These are phyloP conservation scores for Nomada hirtipes DNA, from an alignment of 2,888 invertebrate species.

Conservation along the genomic window DNA sequence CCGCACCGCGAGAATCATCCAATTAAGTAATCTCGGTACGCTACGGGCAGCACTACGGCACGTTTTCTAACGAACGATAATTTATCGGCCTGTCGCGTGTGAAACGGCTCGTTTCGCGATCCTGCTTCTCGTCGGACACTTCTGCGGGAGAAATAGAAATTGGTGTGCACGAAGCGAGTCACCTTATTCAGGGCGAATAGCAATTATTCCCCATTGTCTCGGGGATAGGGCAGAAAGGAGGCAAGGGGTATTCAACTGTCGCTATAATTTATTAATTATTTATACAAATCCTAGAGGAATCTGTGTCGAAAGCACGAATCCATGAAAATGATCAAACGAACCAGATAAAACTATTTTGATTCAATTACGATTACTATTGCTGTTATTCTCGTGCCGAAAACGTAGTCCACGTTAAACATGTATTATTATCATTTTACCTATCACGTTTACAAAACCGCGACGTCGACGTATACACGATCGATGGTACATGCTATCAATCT, in stretches of 20 bases:
- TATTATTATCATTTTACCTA: background rate
- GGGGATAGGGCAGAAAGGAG: background rate
- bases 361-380: too few species aligned
- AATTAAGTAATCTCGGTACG: constrained; percentile 41
- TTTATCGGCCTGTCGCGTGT: constrained; percentile 41
- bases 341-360: too few species aligned
- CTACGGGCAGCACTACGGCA: constrained; percentile 2
- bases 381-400: too few species aligned
- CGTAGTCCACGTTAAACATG: too few species aligned
- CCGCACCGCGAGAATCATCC: constrained; percentile 27
- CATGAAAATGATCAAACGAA: too few species aligned
- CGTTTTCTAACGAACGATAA: constrained; percentile 30
- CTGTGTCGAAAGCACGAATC: too few species aligned
- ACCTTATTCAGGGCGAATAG: constrained; percentile 15
- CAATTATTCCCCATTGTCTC: constrained; percentile 9
- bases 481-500: constrained; percentile 40
- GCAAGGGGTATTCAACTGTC: background rate
- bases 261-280: background rate
- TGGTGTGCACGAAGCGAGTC: constrained; percentile 17
- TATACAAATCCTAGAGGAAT: background rate
- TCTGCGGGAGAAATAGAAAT: constrained; percentile 22
- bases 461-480: constrained; percentile 34
- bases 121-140: constrained; percentile 22
- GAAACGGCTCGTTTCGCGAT: constrained; percentile 22
- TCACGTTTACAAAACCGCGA: background rate